phyloP scores from a whole-genome alignment of 2,113 vertebrate species.

The Ciconia stormi region DNA sequence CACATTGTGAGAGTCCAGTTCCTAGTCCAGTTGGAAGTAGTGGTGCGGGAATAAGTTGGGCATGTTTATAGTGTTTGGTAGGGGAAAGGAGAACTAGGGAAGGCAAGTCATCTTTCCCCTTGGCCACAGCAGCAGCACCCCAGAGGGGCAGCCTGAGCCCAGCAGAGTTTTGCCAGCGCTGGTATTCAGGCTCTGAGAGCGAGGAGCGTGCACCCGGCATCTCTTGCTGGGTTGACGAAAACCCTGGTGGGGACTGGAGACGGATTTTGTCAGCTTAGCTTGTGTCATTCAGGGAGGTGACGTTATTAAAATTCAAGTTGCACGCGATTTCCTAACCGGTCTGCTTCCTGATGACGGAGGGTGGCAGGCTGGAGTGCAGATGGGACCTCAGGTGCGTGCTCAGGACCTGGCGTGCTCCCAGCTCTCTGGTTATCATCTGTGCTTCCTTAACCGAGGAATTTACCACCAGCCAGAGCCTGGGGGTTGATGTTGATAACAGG shows the following conservation, averaged over 20 bases:
- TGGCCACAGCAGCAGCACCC: not conserved
- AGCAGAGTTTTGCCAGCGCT: not conserved
- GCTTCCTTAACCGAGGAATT: not conserved
- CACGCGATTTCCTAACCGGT: not conserved
- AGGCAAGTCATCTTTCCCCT: not conserved
- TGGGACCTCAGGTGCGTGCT: fast-evolving
- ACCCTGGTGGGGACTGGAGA: not conserved
- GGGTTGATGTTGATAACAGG: not conserved
- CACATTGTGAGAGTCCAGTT: not conserved
- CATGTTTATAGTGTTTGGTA: not conserved
- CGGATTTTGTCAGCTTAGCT: not conserved
- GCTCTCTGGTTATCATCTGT: not conserved
- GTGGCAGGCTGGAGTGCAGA: not conserved
- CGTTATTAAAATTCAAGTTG: fast-evolving
- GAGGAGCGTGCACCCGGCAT: fast-evolving
- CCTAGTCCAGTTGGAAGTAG: not conserved
- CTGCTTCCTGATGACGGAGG: not conserved
- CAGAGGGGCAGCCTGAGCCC: not conserved
- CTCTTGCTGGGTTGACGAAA: not conserved
- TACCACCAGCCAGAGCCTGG: not conserved
- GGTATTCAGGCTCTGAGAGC: not conserved
- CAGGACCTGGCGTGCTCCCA: not conserved
- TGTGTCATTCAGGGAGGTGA: not conserved
- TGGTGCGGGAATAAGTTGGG: not conserved
- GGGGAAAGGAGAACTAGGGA: not conserved